Percentiles rank a stretch among this genome's conserved stretches.
phyloP scores from a whole-genome alignment of 2,888 invertebrate species.

The Pyrrhopygopsis socrates region DNA sequence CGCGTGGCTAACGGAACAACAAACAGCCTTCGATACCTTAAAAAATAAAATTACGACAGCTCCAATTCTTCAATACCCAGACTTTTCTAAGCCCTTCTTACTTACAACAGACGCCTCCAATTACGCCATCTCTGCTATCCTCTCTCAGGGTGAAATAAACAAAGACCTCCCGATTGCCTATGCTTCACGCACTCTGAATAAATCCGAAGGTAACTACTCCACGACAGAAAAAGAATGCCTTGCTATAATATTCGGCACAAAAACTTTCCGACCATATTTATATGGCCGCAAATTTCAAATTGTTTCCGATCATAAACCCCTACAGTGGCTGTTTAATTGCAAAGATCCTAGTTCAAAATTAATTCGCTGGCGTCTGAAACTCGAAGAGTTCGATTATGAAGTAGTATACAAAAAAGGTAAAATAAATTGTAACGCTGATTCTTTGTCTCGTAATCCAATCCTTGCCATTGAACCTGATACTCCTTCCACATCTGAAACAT shows the following conservation, averaged over 20 bases:
- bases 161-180: conserved; percentile 81
- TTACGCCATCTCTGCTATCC: conserved; percentile 83
- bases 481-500: too few species aligned
- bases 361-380: conserved; percentile 64
- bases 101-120: conserved; percentile 86
- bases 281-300: conserved; percentile 57
- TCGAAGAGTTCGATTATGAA: conserved; percentile 75
- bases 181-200: conserved; percentile 82
- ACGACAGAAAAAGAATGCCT: conserved; percentile 71
- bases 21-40: conserved; percentile 73
- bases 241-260: conserved; percentile 56
- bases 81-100: conserved; percentile 86
- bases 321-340: conserved; percentile 39
- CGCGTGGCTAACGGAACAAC: conserved; percentile 72
- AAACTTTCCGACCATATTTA: conserved; percentile 70
- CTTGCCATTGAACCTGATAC: too few species aligned
- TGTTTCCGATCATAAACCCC: conserved; percentile 51
- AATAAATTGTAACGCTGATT: conserved; percentile 44
- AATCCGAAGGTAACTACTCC: conserved; percentile 80
- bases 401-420: conserved; percentile 57
- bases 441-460: conserved; percentile 29
- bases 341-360: conserved; percentile 69
- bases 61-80: conserved; percentile 88
- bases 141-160: conserved; percentile 83
- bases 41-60: conserved; percentile 76